Conservation (phyloP, 2,888 invertebrate species). For the Silvanus unidentatus region DNA sequence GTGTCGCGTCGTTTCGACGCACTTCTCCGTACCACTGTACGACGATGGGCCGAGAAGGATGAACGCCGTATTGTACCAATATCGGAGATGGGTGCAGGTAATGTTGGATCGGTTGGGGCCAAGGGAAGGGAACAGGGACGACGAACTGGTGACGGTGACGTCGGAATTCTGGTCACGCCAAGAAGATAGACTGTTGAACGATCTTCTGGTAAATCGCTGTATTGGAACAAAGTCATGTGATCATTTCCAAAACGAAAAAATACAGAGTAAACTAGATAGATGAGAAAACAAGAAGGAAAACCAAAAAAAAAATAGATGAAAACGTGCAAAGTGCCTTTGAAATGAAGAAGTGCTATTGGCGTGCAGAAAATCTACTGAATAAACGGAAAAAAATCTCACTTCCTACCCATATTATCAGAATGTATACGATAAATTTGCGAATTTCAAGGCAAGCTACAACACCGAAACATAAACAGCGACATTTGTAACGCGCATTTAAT, state of each 20-base stretch:
- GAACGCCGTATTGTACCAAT: slow-evolving; percentile 39
- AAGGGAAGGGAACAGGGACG: slow-evolving; percentile 39
- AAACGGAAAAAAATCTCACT: too few relatives aligned
- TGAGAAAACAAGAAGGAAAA: background rate
- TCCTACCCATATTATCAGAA: too few relatives aligned
- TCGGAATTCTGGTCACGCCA: slow-evolving; percentile 54
- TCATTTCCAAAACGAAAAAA: background rate
- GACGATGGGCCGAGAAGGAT: slow-evolving; percentile 31
- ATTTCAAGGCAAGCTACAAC: too few relatives aligned
- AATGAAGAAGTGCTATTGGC: too few relatives aligned
- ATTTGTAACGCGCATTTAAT: too few relatives aligned
- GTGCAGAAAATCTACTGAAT: too few relatives aligned
- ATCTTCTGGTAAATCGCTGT: slow-evolving; percentile 59
- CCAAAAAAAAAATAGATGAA: background rate
- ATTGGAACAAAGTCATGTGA: background rate
- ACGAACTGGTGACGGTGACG: slow-evolving; percentile 40
- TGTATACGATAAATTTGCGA: too few relatives aligned
- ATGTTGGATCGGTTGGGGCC: slow-evolving; percentile 13
- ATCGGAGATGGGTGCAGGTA: background rate
- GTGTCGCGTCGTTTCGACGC: slow-evolving; percentile 41
- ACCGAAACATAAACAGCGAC: too few relatives aligned
- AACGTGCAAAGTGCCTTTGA: slow-evolving; percentile 1
- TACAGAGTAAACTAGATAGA: background rate
- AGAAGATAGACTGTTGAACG: slow-evolving; percentile 56
- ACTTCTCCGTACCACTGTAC: slow-evolving; percentile 42